Base-by-base conservation (phyloP, 2,113 vertebrate genomes). In the Dolichallabes microphthalmus region DNA sequence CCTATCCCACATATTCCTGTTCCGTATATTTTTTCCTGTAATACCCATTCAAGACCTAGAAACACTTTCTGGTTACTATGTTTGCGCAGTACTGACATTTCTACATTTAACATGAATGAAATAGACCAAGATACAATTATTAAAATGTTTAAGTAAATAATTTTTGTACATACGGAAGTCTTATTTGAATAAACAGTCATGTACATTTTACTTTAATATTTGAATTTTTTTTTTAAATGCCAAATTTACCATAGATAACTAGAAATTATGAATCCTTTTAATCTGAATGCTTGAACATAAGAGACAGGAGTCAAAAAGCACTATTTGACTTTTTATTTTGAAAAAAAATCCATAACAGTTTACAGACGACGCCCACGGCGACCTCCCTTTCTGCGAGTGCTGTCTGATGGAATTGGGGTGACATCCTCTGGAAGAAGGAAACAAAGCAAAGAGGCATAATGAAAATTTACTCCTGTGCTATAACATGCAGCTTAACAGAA, bases 331-430 rank as follows among this genome's bases (percentile, higher is more conserved):
- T 91, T 93, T 98, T 97, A 98, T 97, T 99, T 91, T 92, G 58
- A 90, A 91, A 88, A 91, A 66, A 92, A 90, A 87, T 88, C 92
- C 92, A 88, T 90, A 88, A 6, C 52, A 87, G 87, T 93, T 95
- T 95, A 99, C 96, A 99, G 96, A 93, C 98, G 97, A 87, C 97
- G 97, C 89, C 98, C 97, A 63, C 98, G 97, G 53, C 98, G 98
- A 86, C 98, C 98, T 0, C 98, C 98, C 96, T 99, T 99, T 91
- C 98, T 97, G 93, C 98, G 96, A 90, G 98, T 99, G 32, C 98
- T 99, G 95, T 99, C 98, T 0, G 98, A 99, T 1, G 98, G 98
- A 91, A 99, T 99, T 63, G 98, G 98, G 71, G 98, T 99, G 86
- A 99, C 98, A 82, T 99, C 98, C 97, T 99, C 98, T 99, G 96